Percentiles rank a stretch among this genome's conserved stretches.
phyloP scores from a whole-genome alignment of 2,113 vertebrate species.

The Notiomystis cincta region DNA sequence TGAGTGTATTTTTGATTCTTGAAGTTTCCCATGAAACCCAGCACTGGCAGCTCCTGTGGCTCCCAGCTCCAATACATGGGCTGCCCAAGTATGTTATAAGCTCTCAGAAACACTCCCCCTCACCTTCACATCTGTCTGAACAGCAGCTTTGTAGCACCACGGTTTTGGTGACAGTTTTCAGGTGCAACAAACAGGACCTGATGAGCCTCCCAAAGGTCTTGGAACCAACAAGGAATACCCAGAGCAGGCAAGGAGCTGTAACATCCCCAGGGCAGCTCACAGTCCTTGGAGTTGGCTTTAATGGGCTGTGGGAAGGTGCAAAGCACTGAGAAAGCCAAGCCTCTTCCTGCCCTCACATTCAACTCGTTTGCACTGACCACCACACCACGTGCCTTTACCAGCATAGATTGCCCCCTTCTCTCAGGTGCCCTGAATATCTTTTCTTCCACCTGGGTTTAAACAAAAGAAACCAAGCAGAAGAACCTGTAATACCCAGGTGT shows the following conservation, averaged over 20 bases:
- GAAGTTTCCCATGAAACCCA: neutral
- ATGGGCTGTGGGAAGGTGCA: neutral
- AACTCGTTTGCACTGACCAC: neutral
- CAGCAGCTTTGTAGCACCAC: neutral
- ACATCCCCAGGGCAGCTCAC: neutral
- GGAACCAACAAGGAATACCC: neutral
- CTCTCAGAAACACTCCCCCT: neutral
- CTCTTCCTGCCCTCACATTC: neutral
- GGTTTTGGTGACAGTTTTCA: neutral
- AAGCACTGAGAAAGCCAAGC: neutral
- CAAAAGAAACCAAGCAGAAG: neutral
- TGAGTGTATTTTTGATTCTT: neutral
- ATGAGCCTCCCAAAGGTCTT: neutral
- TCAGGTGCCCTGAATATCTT: neutral
- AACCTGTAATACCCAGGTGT: neutral
- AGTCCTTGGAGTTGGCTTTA: neutral
- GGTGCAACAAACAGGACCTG: neutral
- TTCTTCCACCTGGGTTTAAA: neutral
- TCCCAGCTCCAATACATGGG: neutral
- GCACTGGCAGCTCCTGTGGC: neutral
- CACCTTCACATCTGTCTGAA: neutral
- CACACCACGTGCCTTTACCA: neutral
- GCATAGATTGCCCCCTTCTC: accelerated
- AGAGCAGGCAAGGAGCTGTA: neutral
- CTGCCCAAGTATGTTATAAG: neutral